phyloP scores from a whole-genome alignment of 64 coral and sea anemone genomes.

The Montipora sp. region DNA sequence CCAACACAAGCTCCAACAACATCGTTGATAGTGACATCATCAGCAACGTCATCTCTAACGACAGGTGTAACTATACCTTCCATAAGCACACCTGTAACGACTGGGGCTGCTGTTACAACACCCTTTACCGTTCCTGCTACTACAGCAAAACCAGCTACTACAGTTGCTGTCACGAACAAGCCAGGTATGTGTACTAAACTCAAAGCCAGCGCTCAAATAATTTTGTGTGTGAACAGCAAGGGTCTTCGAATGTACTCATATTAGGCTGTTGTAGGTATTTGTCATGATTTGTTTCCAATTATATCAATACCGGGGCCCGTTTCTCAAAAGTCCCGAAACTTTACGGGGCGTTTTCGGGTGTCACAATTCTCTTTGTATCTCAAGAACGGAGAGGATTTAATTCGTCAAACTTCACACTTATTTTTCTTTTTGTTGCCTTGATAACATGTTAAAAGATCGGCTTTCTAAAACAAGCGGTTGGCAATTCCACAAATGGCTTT shows the following conservation, averaged over 20 bases:
- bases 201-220: not conserved
- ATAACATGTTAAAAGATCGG: too few species aligned
- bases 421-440: too few species aligned
- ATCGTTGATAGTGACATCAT: not conserved
- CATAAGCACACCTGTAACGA: not conserved
- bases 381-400: too few species aligned
- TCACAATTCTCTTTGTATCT: too few species aligned
- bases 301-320: too few species aligned
- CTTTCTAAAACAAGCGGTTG: too few species aligned
- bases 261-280: too few species aligned
- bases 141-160: not conserved
- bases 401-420: too few species aligned
- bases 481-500: too few species aligned
- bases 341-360: too few species aligned
- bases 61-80: not conserved
- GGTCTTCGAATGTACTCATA: not conserved
- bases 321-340: too few species aligned
- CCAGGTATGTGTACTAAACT: conserved; percentile 23
- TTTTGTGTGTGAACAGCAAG: not conserved
- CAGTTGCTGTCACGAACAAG: conserved; percentile 1
- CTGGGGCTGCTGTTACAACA: conserved; percentile 11
- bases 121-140: not conserved
- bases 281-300: too few species aligned
- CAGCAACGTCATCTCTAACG: not conserved
- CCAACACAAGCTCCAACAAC: conserved; percentile 30